A percentile compares a stretch with the other conserved stretches of the same genome.
Conservation (phyloP, 2,797 vertebrate genomes). For the Acanthiza pusilla region DNA sequence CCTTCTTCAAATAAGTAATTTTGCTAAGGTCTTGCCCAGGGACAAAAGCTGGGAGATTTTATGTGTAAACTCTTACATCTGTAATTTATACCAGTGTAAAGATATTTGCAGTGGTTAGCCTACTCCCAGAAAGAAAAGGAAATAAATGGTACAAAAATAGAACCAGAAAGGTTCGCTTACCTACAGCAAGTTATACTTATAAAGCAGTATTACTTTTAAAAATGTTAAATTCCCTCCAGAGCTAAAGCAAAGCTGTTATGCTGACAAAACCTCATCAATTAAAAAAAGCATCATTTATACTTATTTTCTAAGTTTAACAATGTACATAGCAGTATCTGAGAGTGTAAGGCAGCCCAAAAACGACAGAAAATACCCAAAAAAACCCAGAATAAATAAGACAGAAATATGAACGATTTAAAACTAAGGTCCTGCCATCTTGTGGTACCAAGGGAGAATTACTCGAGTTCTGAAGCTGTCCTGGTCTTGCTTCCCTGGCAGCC, state of each 20-base stretch:
- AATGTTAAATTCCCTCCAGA: not conserved
- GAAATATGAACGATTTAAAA: not conserved
- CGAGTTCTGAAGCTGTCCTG: too few species aligned
- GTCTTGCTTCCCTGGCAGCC: not conserved
- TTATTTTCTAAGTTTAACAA: not conserved
- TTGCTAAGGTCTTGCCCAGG: not conserved
- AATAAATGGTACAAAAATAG: not conserved
- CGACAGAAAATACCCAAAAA: not conserved
- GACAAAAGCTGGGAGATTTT: not conserved
- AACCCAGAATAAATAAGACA: too few species aligned
- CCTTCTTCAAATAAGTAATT: not conserved
- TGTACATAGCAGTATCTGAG: not conserved
- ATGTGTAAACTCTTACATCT: not conserved
- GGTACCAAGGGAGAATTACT: not conserved
- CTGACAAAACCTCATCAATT: not conserved
- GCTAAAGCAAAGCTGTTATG: not conserved
- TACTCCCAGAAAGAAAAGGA: not conserved
- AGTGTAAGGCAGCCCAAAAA: not conserved
- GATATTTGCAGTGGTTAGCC: not conserved
- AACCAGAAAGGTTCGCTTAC: not conserved
- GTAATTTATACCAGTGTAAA: not conserved
- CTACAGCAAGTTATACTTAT: not conserved
- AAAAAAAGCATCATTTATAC: accelerated
- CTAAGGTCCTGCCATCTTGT: slow-evolving; percentile 43
- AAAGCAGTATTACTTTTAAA: not conserved